Percentiles rank a stretch among this genome's conserved stretches.
phyloP scores from a whole-genome alignment of 37 sponge, comb jelly and placozoan species.

The Bolinopsis microptera region DNA sequence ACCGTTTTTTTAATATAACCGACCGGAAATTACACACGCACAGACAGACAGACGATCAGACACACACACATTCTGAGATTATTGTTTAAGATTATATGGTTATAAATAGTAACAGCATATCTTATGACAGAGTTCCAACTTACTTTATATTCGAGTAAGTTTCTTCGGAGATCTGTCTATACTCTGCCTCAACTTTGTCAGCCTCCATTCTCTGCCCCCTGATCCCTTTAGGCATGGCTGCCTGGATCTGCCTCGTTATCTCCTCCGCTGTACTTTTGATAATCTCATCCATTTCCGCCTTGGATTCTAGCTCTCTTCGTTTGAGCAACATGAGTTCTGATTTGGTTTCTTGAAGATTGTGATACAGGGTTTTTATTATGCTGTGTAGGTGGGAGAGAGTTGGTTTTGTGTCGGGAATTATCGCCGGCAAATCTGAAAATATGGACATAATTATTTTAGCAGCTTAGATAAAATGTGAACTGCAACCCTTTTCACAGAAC shows the following conservation, averaged over 20 bases:
- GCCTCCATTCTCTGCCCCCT: constrained; percentile 51
- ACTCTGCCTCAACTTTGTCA: constrained; percentile 47
- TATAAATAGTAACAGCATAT: too few relatives aligned
- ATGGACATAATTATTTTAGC: not conserved
- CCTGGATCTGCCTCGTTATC: constrained; percentile 54
- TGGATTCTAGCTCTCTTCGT: not conserved
- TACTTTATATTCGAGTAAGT: constrained; percentile 61
- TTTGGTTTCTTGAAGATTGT: not conserved
- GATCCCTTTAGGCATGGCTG: constrained; percentile 2
- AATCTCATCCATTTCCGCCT: constrained; percentile 44
- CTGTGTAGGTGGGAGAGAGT: constrained; percentile 16
- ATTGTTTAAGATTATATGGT: too few relatives aligned
- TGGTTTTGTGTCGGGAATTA: not conserved
- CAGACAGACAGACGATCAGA: too few relatives aligned
- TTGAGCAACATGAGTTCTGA: constrained; percentile 9
- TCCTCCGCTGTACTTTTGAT: constrained; percentile 7
- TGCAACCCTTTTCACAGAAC: not conserved
- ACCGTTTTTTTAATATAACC: too few relatives aligned
- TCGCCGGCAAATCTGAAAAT: not conserved
- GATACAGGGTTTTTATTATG: constrained; percentile 15
- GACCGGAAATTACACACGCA: too few relatives aligned
- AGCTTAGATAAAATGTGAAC: not conserved
- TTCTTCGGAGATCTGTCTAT: not conserved
- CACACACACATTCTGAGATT: too few relatives aligned
- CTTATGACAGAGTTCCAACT: not conserved